Conservation (phyloP, 2,797 vertebrate species). For the Notamacropus eugenii region DNA sequence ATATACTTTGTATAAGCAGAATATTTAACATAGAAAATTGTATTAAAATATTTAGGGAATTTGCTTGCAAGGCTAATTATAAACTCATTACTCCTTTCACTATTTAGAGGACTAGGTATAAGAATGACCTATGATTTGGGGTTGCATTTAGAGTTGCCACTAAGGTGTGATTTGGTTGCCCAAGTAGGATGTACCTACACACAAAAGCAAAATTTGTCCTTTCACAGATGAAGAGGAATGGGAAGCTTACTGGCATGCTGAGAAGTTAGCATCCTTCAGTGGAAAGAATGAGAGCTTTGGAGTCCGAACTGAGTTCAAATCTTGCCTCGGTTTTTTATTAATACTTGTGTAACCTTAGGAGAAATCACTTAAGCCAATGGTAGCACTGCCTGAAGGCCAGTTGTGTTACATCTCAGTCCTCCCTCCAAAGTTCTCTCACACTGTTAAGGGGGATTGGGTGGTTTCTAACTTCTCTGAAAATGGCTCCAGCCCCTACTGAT, state of each 20-base stretch:
- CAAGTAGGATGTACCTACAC: background rate
- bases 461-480: background rate
- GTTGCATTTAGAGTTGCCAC: background rate
- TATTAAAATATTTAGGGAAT: background rate
- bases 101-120: background rate
- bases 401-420: background rate
- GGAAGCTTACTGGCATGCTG: background rate
- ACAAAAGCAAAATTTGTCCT: background rate
- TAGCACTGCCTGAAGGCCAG: background rate
- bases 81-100: background rate
- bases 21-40: background rate
- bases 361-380: background rate
- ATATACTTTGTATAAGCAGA: background rate
- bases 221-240: background rate
- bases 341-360: background rate
- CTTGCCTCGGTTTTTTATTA: background rate
- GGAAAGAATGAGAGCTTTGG: background rate
- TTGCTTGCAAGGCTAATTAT: background rate
- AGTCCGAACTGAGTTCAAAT: background rate
- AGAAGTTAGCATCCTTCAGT: background rate
- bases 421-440: background rate
- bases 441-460: background rate
- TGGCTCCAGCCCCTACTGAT: background rate
- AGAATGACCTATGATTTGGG: background rate
- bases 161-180: background rate